These are phyloP conservation scores for Thaumatotibia leucotreta DNA, from an alignment of 1,140 invertebrate species.

Conservation along the genomic window DNA sequence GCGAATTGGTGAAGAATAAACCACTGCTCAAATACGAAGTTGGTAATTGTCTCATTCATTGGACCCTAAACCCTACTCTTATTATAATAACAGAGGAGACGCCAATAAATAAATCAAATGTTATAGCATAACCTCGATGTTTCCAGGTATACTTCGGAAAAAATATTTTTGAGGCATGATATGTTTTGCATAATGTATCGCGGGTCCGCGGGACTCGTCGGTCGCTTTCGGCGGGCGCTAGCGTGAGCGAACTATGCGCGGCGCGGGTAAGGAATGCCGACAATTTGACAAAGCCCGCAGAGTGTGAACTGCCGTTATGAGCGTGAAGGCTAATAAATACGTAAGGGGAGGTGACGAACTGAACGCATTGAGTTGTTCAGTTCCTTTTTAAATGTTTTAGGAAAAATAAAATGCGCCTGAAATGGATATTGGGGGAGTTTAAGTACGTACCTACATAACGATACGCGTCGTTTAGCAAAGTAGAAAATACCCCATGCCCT, in stretches of 20 bases:
- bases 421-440: background rate
- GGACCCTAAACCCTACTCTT: too few species aligned
- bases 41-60: too few species aligned
- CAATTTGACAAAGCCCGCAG: conserved; percentile 58
- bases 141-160: too few species aligned
- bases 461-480: background rate
- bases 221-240: conserved; percentile 37
- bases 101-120: too few species aligned
- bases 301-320: conserved; percentile 58
- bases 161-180: conserved; percentile 22
- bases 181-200: conserved; percentile 44
- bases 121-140: too few species aligned
- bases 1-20: too few species aligned
- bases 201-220: conserved; percentile 38
- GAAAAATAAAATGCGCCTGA: background rate
- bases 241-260: conserved; percentile 43
- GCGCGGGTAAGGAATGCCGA: conserved; percentile 47
- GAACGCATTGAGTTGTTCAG: conserved; percentile 21
- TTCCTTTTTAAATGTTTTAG: background rate
- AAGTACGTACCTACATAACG: too few species aligned
- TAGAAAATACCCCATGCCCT: background rate
- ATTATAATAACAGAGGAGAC: too few species aligned
- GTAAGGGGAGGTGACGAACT: conserved; percentile 42
- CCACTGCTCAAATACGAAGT: too few species aligned
- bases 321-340: conserved; percentile 61